Evolutionary conservation across 2,113 vertebrate genomes (phyloP).

Genomic region (Myotis lucifugus): DNA sequence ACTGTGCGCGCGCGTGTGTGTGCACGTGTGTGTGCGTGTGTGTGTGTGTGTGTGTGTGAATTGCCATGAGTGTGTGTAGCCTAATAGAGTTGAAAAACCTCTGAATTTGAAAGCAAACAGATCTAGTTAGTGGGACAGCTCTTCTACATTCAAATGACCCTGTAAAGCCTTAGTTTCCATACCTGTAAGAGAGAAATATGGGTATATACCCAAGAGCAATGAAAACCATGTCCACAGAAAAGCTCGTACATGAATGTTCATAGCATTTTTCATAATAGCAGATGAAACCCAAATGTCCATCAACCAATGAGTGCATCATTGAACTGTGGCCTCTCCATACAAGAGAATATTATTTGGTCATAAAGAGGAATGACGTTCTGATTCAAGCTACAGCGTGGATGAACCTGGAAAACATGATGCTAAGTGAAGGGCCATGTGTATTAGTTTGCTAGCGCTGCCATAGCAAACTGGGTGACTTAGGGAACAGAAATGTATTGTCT

Average conservation of each 20-base stretch:
- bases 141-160: not conserved
- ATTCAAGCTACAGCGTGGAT: not conserved
- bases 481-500: not conserved
- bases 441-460: not conserved
- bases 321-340: not conserved
- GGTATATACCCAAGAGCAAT: not conserved
- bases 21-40: not conserved
- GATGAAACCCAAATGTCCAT: not conserved
- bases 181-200: not conserved
- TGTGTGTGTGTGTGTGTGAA: not conserved
- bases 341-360: not conserved
- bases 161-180: not conserved
- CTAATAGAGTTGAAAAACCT: not conserved
- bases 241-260: not conserved
- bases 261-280: not conserved
- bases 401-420: not conserved
- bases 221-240: not conserved
- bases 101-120: not conserved
- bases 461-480: not conserved
- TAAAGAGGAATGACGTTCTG: not conserved
- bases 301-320: not conserved
- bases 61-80: not conserved
- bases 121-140: not conserved
- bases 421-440: not conserved
- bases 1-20: no score